Evolutionary conservation across 1,140 invertebrate species (phyloP).

Genomic region (Littorina saxatilis): DNA sequence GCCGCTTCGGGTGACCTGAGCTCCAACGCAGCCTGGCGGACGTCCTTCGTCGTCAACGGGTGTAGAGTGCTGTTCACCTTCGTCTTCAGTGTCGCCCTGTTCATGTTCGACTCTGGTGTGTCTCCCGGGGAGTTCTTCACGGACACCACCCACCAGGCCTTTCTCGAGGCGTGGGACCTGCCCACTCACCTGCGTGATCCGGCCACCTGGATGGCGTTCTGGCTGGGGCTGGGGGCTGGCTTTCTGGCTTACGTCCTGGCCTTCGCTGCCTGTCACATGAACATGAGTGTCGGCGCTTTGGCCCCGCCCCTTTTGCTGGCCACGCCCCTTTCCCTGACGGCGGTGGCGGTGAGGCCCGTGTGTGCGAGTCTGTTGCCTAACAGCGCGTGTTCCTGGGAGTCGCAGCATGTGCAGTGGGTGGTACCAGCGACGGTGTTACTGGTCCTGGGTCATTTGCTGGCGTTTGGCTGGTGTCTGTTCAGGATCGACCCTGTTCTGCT

Average conservation of each 20-base stretch:
- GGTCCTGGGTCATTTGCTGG: conserved; percentile 36
- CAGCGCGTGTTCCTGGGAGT: neutral
- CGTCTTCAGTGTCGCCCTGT: conserved; percentile 35
- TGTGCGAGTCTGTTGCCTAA: conserved; percentile 26
- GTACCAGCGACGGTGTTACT: conserved; percentile 3
- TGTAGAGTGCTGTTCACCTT: conserved; percentile 36
- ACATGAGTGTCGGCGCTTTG: conserved; percentile 49
- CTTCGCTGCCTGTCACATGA: conserved; percentile 50
- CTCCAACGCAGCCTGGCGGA: conserved; percentile 45
- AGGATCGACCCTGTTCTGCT: conserved; percentile 35
- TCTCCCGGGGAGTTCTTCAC: neutral
- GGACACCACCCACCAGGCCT: conserved; percentile 13
- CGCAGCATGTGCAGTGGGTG: neutral
- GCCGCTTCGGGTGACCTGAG: neutral
- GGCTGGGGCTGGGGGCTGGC: conserved; percentile 25
- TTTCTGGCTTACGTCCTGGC: conserved; percentile 46
- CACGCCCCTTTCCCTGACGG: conserved; percentile 36
- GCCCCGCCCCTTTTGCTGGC: conserved; percentile 45
- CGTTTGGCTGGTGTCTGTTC: conserved; percentile 38
- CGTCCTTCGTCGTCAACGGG: conserved; percentile 35
- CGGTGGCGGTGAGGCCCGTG: conserved; percentile 20
- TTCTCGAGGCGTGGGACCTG: conserved; percentile 35
- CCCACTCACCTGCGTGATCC: neutral
- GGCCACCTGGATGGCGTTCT: conserved; percentile 23
- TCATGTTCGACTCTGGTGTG: conserved; percentile 30